Evolutionary conservation across 2,888 invertebrate species (phyloP).

Genomic region (Oscheius sp.): DNA sequence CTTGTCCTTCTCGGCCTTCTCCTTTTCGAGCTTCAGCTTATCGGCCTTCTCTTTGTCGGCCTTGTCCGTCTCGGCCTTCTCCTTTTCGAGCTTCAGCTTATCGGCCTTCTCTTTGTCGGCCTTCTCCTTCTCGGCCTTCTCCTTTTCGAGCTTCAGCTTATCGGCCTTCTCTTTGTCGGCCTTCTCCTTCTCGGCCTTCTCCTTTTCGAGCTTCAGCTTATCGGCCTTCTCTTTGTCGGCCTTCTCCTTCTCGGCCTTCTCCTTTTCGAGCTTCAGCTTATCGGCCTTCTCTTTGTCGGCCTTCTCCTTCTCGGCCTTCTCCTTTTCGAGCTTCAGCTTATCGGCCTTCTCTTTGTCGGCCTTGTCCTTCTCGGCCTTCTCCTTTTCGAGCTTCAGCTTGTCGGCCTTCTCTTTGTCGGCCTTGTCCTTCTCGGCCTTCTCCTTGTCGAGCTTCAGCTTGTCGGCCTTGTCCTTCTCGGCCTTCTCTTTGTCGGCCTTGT

Average conservation of each 20-base stretch:
- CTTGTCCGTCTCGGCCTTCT: conserved; percentile 18
- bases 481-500: conserved; percentile 21
- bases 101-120: conserved; percentile 21
- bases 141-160: conserved; percentile 7
- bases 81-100: conserved; percentile 12
- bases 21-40: conserved; percentile 5
- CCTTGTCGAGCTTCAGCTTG: conserved; percentile 19
- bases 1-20: conserved; percentile 23
- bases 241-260: conserved; percentile 16
- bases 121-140: conserved; percentile 11
- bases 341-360: conserved; percentile 19
- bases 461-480: conserved; percentile 27
- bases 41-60: conserved; percentile 26
- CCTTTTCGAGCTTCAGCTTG: conserved; percentile 14
- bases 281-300: conserved; percentile 20
- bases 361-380: conserved; percentile 12
- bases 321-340: conserved; percentile 23
- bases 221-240: conserved; percentile 18
- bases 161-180: conserved; percentile 17
- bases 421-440: conserved; percentile 14
- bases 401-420: conserved; percentile 6
- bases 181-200: conserved; percentile 28
- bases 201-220: conserved; percentile 12
- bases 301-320: conserved; percentile 18
- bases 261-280: conserved; percentile 22